Percentiles rank a stretch among this genome's conserved stretches.
phyloP scores from a whole-genome alignment of 2,113 vertebrate species.

The Phrynosoma blainvillii region DNA sequence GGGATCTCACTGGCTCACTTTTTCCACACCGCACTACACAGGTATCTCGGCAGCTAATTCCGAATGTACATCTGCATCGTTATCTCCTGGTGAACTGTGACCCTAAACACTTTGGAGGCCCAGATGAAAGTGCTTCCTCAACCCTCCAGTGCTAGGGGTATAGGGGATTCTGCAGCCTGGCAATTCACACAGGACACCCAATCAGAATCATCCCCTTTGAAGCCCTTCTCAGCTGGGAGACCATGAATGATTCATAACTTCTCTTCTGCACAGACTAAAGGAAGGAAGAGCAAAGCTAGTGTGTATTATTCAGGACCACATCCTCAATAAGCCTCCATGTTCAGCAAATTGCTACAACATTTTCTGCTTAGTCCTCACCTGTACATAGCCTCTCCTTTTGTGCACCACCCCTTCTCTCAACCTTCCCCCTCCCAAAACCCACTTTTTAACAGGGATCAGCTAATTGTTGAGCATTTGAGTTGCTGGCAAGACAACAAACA shows the following conservation, averaged over 20 bases:
- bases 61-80: constrained; percentile 84
- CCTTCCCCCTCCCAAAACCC: constrained; percentile 50
- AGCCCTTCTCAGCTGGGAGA: constrained; percentile 90
- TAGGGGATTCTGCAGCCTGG: constrained; percentile 82
- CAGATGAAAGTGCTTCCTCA: constrained; percentile 87
- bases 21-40: constrained; percentile 84
- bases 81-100: constrained; percentile 89
- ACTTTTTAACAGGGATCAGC: constrained; percentile 68
- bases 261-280: constrained; percentile 88
- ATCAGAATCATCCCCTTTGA: constrained; percentile 92
- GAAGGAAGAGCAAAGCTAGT: constrained; percentile 84
- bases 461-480: constrained; percentile 70
- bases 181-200: constrained; percentile 91
- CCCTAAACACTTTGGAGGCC: constrained; percentile 83
- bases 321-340: constrained; percentile 86
- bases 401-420: constrained; percentile 43
- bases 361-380: constrained; percentile 84
- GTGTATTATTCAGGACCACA: constrained; percentile 86
- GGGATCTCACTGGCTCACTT: constrained; percentile 85
- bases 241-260: constrained; percentile 95
- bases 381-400: constrained; percentile 76
- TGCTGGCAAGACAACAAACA: constrained; percentile 42
- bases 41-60: constrained; percentile 87
- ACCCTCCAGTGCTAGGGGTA: constrained; percentile 84
- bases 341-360: constrained; percentile 87